phyloP scores from a whole-genome alignment of 2,797 vertebrate genomes.

The Tamandua tetradactyla region DNA sequence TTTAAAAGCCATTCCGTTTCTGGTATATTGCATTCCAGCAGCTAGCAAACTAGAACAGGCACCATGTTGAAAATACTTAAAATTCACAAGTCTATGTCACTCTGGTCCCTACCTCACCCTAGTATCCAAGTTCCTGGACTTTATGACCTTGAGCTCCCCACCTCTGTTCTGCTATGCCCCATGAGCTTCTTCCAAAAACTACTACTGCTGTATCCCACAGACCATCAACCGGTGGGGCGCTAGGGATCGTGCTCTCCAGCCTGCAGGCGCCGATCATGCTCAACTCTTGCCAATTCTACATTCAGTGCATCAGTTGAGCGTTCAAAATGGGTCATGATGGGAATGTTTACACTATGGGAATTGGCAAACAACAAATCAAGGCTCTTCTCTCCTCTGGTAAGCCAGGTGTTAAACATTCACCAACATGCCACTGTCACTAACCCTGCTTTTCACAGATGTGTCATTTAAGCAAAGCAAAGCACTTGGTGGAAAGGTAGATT shows the following conservation, averaged over 20 bases:
- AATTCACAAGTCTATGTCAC: background rate
- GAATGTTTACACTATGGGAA: background rate
- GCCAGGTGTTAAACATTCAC: background rate
- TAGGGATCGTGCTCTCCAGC: fast-evolving
- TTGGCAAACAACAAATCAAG: background rate
- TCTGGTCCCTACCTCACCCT: too few species aligned
- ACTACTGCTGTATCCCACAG: fast-evolving
- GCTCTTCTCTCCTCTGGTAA: background rate
- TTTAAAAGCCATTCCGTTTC: too few species aligned
- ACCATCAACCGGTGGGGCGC: background rate
- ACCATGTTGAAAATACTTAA: background rate
- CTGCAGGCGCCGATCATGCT: background rate
- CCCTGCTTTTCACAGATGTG: background rate
- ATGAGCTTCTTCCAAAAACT: background rate
- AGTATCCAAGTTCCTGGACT: background rate
- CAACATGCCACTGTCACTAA: background rate
- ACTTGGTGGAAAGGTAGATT: background rate
- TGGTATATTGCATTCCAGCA: too few species aligned
- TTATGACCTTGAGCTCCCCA: background rate
- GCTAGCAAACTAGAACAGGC: too few species aligned
- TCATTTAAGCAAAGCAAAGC: background rate
- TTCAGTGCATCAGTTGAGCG: background rate
- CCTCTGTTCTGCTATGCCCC: background rate
- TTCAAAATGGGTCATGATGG: background rate
- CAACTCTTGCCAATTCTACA: background rate